Evolutionary conservation across 1,140 invertebrate species (phyloP), one percentile per base, ranked within the genome.

Genomic region (Aricia agestis): DNA sequence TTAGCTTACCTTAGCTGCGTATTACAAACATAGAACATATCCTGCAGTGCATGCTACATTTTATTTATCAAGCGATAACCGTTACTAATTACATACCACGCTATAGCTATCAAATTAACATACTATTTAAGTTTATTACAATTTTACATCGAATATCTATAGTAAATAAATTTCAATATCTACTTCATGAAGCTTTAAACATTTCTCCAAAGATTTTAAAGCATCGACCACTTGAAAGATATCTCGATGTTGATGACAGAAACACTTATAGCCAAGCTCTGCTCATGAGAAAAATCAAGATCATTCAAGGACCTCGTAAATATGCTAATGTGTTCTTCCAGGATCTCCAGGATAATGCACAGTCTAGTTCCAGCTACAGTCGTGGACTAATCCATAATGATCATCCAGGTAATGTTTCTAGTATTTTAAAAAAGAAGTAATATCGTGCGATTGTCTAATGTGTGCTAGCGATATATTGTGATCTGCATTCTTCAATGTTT

Each of bases 301-400:
- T 42, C 36, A 9, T 36, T 11, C 45, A 52, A 52, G 45, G 13
- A 13, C 13, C 45, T 13, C 13, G 9, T 52, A 2, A 15, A 52
- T 52, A 52, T 52, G 45, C 11, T 67, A 70, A 74, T 71, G 71
- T 73, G 70, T 75, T 72, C 67, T 79, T 82, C 68, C 76, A 89
- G 86, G 82, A 85, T 67, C 68, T 80, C 41, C 67, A 78, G 3
- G 88, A 90, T 73, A 88, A 69, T 63, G 78, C 75, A 15, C 57
- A 83, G 59, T 85, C 87, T 15, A 74, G 80, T 68, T 83, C 84
- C 15, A 84, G 81, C 67, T 74, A 87, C 67, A 80, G 85, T 59
- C 78, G 84, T 71, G 86, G 82, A 6, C 74, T 86, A 25, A 45
- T 82, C 65, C 82, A 84, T 68, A 77, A 83, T 69, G 83, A 86